phyloP scores from a whole-genome alignment of 2,888 invertebrate genomes.

The Dynastes hyllus region DNA sequence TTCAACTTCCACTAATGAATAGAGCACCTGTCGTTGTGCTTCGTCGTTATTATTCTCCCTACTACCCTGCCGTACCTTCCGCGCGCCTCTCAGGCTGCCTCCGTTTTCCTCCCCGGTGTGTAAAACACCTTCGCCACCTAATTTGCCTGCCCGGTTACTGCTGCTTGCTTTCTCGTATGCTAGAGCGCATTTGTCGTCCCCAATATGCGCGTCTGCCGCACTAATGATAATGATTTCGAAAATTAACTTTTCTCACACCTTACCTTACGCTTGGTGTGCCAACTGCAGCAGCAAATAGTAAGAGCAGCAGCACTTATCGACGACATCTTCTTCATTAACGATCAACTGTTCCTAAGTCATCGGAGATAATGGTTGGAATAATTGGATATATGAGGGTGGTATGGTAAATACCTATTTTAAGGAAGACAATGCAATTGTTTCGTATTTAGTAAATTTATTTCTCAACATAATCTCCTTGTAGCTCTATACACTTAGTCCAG shows the following conservation, averaged over 20 bases:
- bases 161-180: slow-evolving; percentile 5
- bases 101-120: neutral
- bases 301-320: neutral
- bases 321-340: slow-evolving; percentile 25
- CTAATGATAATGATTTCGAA: slow-evolving; percentile 46
- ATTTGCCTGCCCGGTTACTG: neutral
- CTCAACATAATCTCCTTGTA: too few species aligned
- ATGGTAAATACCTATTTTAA: too few species aligned
- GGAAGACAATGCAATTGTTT: too few species aligned
- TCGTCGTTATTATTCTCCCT: slow-evolving; percentile 30
- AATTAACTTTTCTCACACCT: slow-evolving; percentile 49
- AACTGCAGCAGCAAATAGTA: slow-evolving; percentile 1
- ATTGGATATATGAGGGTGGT: neutral
- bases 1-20: slow-evolving; percentile 45
- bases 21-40: slow-evolving; percentile 38
- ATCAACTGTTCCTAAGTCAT: neutral
- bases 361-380: neutral
- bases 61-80: neutral
- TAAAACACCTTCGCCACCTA: slow-evolving; percentile 1
- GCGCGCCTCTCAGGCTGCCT: neutral
- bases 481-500: too few species aligned
- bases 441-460: too few species aligned
- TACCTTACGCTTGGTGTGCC: slow-evolving; percentile 15
- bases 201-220: neutral
- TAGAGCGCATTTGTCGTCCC: too few species aligned